Percentiles rank a stretch among this genome's conserved stretches.
These are phyloP conservation scores for Habroteleia sp. DNA, from an alignment of 2,888 invertebrate species.

Conservation along the genomic window DNA sequence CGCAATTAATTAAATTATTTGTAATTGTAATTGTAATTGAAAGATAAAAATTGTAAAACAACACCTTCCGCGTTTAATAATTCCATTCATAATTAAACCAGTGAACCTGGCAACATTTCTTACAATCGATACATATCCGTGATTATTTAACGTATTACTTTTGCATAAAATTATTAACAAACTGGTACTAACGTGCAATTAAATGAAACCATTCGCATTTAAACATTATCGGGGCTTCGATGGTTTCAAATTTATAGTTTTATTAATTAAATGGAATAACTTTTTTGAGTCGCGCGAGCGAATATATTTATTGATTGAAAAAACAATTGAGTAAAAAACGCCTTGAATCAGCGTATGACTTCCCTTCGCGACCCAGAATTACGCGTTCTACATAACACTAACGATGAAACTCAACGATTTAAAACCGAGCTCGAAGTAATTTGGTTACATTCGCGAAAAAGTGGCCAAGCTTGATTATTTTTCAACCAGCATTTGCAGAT, in stretches of 20 bases:
- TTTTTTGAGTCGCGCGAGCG: slow-evolving; percentile 15
- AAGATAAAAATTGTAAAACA: slow-evolving; percentile 33
- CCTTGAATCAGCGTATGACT: slow-evolving; percentile 18
- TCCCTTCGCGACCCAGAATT: no score
- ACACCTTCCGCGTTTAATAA: slow-evolving; percentile 36
- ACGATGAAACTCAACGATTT: slow-evolving; percentile 3
- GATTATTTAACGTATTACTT: slow-evolving; percentile 39
- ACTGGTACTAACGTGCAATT: slow-evolving; percentile 28
- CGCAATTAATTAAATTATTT: slow-evolving; percentile 30
- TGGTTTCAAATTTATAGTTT: slow-evolving; percentile 39
- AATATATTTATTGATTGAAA: slow-evolving; percentile 22
- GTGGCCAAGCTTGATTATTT: slow-evolving; percentile 37
- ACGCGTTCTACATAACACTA: no score
- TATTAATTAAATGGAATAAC: slow-evolving; percentile 32
- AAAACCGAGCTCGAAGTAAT: no score
- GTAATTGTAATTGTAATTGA: slow-evolving; percentile 24
- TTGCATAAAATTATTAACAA: slow-evolving; percentile 43
- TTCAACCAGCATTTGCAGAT: slow-evolving; percentile 1
- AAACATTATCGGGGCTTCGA: slow-evolving; percentile 36
- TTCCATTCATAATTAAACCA: slow-evolving; percentile 29
- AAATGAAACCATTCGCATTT: slow-evolving; percentile 47
- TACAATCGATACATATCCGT: slow-evolving; percentile 8
- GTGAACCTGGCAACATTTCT: slow-evolving; percentile 14
- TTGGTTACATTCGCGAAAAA: slow-evolving; percentile 28
- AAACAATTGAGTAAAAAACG: slow-evolving; percentile 9